Evolutionary conservation across 2,113 vertebrate species (phyloP).

Genomic region (Cynopterus brachyotis): DNA sequence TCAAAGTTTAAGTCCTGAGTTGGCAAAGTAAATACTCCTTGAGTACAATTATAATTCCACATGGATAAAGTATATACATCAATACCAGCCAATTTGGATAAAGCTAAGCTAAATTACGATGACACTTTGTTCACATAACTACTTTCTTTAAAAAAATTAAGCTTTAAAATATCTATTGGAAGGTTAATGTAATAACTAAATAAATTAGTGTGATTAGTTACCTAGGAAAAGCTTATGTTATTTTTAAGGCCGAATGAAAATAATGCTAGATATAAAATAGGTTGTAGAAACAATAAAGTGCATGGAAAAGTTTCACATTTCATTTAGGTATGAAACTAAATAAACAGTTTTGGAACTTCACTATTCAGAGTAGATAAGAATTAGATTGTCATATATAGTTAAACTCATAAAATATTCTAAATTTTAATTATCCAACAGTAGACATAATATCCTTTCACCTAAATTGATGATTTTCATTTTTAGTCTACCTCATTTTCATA

Average conservation of each 20-base stretch:
- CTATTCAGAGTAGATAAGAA: not conserved
- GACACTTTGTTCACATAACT: not conserved
- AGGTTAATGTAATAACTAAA: not conserved
- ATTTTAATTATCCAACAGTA: conserved; percentile 21
- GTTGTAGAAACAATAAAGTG: not conserved
- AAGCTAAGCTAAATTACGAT: not conserved
- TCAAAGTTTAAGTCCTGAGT: not conserved
- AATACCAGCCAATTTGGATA: not conserved
- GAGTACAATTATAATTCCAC: not conserved
- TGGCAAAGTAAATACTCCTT: not conserved
- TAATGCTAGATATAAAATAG: not conserved
- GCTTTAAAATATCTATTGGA: not conserved
- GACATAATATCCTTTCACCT: not conserved
- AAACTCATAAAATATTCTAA: conserved; percentile 20
- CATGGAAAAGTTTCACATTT: conserved; percentile 3
- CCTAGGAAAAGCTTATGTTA: not conserved
- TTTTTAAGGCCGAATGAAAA: not conserved
- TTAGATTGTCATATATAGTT: not conserved
- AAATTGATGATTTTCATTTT: not conserved
- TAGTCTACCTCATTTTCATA: not conserved
- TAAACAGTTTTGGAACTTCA: not conserved
- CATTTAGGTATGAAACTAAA: not conserved
- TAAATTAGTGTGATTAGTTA: not conserved
- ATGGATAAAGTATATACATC: not conserved
- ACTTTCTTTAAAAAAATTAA: not conserved